Percentiles rank a stretch among this genome's conserved stretches.
These are phyloP conservation scores for Halocynthia aurantium DNA, from an alignment of 23 tunicate genomes.

Conservation along the genomic window DNA sequence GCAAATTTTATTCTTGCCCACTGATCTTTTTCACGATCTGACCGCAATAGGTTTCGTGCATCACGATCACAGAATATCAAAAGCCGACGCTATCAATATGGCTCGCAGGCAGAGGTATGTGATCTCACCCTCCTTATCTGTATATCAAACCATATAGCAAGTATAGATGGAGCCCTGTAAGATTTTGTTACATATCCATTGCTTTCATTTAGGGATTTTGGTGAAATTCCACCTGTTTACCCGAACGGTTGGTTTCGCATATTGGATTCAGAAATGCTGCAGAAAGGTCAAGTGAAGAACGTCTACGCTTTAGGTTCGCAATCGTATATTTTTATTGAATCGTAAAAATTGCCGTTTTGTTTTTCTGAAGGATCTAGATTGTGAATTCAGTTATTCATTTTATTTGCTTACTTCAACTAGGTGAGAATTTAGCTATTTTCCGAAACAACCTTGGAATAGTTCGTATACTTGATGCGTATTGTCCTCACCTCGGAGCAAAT, in stretches of 20 bases:
- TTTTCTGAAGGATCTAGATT: neutral
- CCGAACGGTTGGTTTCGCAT: conserved; percentile 91
- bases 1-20: conserved; percentile 35
- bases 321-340: neutral
- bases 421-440: conserved; percentile 63
- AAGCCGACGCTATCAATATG: conserved; percentile 12
- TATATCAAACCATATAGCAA: neutral
- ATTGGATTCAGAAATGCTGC: conserved; percentile 40
- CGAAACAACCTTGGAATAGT: conserved; percentile 54
- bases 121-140: neutral
- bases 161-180: neutral
- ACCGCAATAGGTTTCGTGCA: conserved; percentile 53
- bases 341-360: neutral
- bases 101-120: conserved; percentile 40
- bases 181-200: neutral
- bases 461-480: conserved; percentile 61
- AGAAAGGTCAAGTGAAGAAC: conserved; percentile 65
- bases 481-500: conserved; percentile 94
- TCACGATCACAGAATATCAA: conserved; percentile 45
- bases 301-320: conserved; percentile 55
- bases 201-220: conserved; percentile 39
- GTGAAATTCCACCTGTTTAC: conserved; percentile 73
- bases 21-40: conserved; percentile 28
- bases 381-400: neutral
- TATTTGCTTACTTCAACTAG: conserved; percentile 12